phyloP scores from a whole-genome alignment of 2,888 invertebrate species.

The Stictocephala bisonia region DNA sequence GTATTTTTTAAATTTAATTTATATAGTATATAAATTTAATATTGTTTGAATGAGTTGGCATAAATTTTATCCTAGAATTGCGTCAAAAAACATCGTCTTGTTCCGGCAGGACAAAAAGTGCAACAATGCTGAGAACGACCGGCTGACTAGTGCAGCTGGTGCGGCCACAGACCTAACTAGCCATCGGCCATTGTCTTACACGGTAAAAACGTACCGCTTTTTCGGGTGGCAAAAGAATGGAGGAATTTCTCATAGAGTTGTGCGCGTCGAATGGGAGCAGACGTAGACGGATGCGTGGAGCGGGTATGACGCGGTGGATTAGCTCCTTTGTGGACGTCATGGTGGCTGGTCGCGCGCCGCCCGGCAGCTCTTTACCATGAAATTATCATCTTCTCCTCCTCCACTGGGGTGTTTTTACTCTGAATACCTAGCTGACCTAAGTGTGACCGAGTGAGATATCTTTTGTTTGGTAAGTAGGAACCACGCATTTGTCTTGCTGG shows the following conservation, averaged over 20 bases:
- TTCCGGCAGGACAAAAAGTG: no score
- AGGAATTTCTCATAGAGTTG: conserved; percentile 36
- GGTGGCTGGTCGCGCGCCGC: no score
- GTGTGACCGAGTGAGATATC: conserved; percentile 28
- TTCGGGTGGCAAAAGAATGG: conserved; percentile 29
- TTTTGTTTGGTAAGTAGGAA: conserved; percentile 35
- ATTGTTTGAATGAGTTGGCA: no score
- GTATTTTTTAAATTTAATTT: no score
- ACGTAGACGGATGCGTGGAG: conserved; percentile 31
- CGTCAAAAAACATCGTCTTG: no score
- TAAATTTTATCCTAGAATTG: no score
- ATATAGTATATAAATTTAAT: no score
- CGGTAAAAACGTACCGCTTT: conserved; percentile 19
- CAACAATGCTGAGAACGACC: neutral
- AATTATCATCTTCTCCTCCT: conserved; percentile 17
- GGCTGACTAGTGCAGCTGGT: neutral
- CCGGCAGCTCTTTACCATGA: conserved; percentile 35
- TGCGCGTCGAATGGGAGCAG: conserved; percentile 21
- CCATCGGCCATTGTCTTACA: conserved; percentile 22
- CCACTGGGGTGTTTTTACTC: conserved; percentile 11
- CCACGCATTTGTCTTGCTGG: conserved; percentile 6
- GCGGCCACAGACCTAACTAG: neutral
- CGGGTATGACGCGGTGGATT: conserved; percentile 30
- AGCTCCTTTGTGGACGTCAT: conserved; percentile 18
- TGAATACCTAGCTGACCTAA: neutral